These are phyloP conservation scores for Eulemur albifrons DNA, from an alignment of 2,797 vertebrate species.

Conservation along the genomic window DNA sequence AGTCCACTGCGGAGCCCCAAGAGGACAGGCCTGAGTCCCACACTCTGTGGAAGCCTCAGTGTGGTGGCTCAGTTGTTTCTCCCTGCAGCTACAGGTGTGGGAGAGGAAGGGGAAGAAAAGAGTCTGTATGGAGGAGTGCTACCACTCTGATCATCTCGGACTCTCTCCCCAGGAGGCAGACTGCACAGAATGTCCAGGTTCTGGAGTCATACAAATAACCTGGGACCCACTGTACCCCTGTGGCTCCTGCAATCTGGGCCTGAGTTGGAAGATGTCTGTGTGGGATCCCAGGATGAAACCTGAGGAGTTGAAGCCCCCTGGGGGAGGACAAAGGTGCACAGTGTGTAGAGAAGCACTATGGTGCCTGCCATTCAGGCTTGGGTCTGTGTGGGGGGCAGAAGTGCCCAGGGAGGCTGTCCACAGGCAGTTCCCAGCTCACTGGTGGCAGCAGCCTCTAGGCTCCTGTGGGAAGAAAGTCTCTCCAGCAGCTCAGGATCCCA, in stretches of 20 bases:
- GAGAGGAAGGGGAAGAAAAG: neutral
- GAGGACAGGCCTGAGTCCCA: neutral
- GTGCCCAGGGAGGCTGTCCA: neutral
- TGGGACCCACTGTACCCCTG: neutral
- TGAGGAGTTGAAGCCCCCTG: neutral
- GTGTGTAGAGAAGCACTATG: neutral
- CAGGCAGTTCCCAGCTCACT: neutral
- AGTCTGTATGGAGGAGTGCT: neutral
- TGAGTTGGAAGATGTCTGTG: neutral
- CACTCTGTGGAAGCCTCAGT: neutral
- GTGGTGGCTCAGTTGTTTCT: neutral
- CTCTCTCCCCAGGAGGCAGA: neutral
- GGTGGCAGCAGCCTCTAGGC: neutral
- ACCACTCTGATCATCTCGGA: neutral
- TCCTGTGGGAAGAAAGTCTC: neutral
- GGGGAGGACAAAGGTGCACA: neutral
- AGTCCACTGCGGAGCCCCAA: neutral
- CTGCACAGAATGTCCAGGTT: neutral
- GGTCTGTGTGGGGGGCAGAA: too few relatives aligned
- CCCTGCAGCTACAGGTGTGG: neutral
- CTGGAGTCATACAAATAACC: neutral
- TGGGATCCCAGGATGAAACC: neutral
- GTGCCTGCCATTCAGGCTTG: neutral
- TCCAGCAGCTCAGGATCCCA: neutral
- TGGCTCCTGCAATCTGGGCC: neutral